Percentiles rank a stretch among this genome's conserved stretches.
Conservation (phyloP, 1,140 invertebrate species). For the Andricus grossulariae region DNA sequence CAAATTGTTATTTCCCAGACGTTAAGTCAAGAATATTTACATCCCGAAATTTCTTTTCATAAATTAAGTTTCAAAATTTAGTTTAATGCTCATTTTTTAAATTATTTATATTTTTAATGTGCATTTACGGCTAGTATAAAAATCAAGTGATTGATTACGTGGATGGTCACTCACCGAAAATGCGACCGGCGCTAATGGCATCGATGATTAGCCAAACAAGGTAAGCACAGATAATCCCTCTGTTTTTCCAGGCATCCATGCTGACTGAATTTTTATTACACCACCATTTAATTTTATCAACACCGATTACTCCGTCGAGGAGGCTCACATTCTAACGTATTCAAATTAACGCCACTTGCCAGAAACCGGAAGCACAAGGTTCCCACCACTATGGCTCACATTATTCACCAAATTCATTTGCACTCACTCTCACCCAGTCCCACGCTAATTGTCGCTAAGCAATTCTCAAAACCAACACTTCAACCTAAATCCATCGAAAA, state of each 20-base stretch:
- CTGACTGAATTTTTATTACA: constrained; percentile 59
- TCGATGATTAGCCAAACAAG: constrained; percentile 68
- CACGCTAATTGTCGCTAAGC: constrained; percentile 10
- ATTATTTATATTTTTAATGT: no score
- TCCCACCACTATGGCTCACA: constrained; percentile 13
- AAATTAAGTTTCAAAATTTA: no score
- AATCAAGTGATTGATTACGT: not conserved
- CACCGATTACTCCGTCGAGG: constrained; percentile 40
- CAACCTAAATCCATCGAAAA: not conserved
- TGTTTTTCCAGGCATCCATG: constrained; percentile 67
- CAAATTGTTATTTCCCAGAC: no score
- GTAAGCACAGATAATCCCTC: constrained; percentile 68
- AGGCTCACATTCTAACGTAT: constrained; percentile 26
- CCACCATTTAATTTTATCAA: constrained; percentile 54
- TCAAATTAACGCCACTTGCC: constrained; percentile 21
- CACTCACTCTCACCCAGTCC: constrained; percentile 1
- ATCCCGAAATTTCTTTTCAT: no score
- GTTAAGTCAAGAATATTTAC: no score
- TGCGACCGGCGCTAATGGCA: constrained; percentile 59
- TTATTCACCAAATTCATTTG: constrained; percentile 28
- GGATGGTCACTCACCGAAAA: constrained; percentile 64
- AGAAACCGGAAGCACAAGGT: not conserved
- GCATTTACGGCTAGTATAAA: no score
- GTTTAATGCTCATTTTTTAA: no score
- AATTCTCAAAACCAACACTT: not conserved